phyloP scores from a whole-genome alignment of 2,888 invertebrate species.

The Ochlodes sylvanus region DNA sequence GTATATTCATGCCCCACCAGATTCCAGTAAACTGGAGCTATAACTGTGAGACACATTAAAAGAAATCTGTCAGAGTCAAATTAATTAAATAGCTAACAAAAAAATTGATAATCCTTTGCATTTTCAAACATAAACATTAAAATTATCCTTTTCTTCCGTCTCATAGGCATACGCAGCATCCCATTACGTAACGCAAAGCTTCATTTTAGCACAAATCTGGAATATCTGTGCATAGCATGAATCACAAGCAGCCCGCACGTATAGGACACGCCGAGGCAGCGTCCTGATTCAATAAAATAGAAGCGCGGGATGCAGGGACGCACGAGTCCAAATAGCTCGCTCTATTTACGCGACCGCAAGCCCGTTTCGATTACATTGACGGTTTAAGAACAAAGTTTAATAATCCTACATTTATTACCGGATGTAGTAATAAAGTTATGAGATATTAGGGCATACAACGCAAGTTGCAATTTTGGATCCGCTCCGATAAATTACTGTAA shows the following conservation, averaged over 20 bases:
- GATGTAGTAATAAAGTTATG: conserved; percentile 5
- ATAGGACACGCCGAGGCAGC: conserved; percentile 60
- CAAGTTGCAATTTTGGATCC: no score
- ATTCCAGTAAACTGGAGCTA: no score
- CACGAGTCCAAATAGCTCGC: conserved; percentile 37
- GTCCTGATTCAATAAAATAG: conserved; percentile 79
- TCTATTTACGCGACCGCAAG: conserved; percentile 22
- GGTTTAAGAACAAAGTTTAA: neutral
- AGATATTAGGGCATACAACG: no score
- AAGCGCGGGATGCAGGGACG: conserved; percentile 61
- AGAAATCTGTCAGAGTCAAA: no score
- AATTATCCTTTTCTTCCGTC: neutral
- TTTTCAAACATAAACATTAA: no score
- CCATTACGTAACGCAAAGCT: conserved; percentile 30
- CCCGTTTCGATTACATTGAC: conserved; percentile 39
- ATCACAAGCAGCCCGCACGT: conserved; percentile 68
- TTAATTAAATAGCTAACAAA: no score
- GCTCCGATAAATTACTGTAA: no score
- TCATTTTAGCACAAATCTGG: conserved; percentile 70
- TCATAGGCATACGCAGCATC: neutral
- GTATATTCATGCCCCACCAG: no score
- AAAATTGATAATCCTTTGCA: no score
- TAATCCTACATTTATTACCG: neutral
- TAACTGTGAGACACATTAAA: no score
- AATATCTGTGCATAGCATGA: conserved; percentile 80